Percentiles rank a stretch among this genome's conserved stretches.
These are phyloP conservation scores for Lagopus muta DNA, from an alignment of 2,113 vertebrate species.

Conservation along the genomic window DNA sequence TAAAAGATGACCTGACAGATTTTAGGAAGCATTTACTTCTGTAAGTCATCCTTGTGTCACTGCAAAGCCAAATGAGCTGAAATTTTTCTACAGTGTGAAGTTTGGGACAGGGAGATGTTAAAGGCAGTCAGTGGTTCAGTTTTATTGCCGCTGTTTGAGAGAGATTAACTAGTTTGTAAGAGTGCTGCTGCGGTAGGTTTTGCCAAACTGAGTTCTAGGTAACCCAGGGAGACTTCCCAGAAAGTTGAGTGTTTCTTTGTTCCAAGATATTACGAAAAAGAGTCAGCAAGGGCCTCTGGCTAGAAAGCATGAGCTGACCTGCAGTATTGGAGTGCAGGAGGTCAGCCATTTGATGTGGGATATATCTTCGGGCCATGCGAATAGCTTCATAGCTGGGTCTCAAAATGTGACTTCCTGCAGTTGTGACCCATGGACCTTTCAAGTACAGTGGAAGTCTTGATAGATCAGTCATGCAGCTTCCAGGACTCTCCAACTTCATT, in stretches of 20 bases:
- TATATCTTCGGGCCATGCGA: slow-evolving; percentile 66
- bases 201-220: slow-evolving; percentile 66
- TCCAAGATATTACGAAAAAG: slow-evolving; percentile 62
- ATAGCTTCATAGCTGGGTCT: slow-evolving; percentile 62
- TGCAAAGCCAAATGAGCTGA: slow-evolving; percentile 5
- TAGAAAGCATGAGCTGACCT: slow-evolving; percentile 73
- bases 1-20: background rate
- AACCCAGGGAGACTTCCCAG: slow-evolving; percentile 66
- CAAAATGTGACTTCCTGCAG: slow-evolving; percentile 57
- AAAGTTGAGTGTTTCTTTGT: slow-evolving; percentile 73
- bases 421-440: slow-evolving; percentile 68
- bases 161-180: slow-evolving; percentile 51
- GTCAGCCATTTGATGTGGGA: slow-evolving; percentile 68
- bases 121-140: background rate
- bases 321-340: slow-evolving; percentile 62
- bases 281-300: slow-evolving; percentile 67
- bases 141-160: slow-evolving; percentile 38
- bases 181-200: background rate
- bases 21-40: slow-evolving; percentile 36
- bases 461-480: slow-evolving; percentile 44
- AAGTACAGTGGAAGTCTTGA: slow-evolving; percentile 63
- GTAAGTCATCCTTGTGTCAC: slow-evolving; percentile 16
- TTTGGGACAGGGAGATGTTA: slow-evolving; percentile 23
- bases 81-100: background rate
- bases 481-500: slow-evolving; percentile 11